phyloP scores from a whole-genome alignment of 2,888 invertebrate genomes.

The Chalcosyrphus nemorum region DNA sequence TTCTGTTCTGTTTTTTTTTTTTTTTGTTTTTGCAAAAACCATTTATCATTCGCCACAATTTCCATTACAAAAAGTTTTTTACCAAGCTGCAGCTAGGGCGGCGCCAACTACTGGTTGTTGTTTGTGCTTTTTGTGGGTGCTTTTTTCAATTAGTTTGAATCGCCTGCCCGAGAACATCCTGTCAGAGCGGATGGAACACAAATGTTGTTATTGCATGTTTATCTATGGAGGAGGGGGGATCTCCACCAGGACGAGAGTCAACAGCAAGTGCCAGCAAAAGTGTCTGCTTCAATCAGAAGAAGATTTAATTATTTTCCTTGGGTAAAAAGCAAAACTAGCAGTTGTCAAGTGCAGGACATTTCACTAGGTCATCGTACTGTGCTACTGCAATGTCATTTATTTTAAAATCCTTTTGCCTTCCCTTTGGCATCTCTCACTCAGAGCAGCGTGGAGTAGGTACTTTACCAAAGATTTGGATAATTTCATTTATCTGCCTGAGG shows the following conservation, averaged over 20 bases:
- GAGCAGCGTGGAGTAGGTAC: not conserved
- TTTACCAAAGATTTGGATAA: not conserved
- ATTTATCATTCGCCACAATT: constrained; percentile 67
- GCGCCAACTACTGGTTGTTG: no score
- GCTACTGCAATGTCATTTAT: constrained; percentile 1
- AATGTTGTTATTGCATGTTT: constrained; percentile 66
- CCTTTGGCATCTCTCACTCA: no score
- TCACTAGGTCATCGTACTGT: constrained; percentile 33
- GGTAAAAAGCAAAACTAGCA: constrained; percentile 27
- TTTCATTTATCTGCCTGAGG: constrained; percentile 8
- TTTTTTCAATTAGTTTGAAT: constrained; percentile 65
- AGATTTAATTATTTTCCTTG: constrained; percentile 58
- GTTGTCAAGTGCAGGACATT: constrained; percentile 52
- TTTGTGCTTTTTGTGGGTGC: not conserved
- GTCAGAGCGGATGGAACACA: constrained; percentile 52
- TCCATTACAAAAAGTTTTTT: constrained; percentile 58
- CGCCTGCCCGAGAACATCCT: constrained; percentile 32
- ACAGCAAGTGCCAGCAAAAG: constrained; percentile 47
- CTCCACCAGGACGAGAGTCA: constrained; percentile 44
- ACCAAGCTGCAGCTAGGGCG: constrained; percentile 25
- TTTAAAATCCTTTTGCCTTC: no score
- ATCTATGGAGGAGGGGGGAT: constrained; percentile 45
- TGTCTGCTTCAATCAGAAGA: constrained; percentile 58
- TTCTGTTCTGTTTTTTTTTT: no score
- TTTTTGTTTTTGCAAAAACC: constrained; percentile 51